Base-by-base conservation (phyloP, 1,140 invertebrate species). In the Drosophila orosa region DNA sequence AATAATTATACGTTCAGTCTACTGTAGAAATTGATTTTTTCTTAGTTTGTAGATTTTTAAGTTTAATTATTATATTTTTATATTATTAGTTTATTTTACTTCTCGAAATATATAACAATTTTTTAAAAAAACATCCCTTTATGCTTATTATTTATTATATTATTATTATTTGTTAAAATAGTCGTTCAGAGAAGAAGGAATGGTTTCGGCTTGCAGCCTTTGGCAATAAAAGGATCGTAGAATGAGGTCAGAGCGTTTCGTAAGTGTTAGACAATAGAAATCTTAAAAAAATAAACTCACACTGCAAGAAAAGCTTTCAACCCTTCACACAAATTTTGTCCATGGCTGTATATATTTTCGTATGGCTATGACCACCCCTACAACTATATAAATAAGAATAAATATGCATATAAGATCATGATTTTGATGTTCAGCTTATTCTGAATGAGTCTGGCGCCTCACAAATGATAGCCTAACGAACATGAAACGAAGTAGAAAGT, bases 101-200 rank as follows among this genome's bases (percentile, higher is more conserved):
- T 78, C 79, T 77, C 67, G 60, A 86, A 87, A 87, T 83, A 87
- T 87, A 87, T 87, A 87, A 86, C 83, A 87, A 76, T 82, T 86
- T 82, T 74, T 61, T 56, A 73, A 76, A 76, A 82, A 62, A 78
- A 72, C 27, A 65, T 17, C 33, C 19, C 0, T 29, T 35, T 42
- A 65, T 42, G 35, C 22, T 56, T 68, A 42, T 31, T 33, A 44
- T 80, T 72, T 50, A 31, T 42, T 37, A 37, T 39, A 37, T 39
- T 37, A 3, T 39, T 33, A 50, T 37, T 40, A 29, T 57, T 29
- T 4, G 12, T 65, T 45, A 9, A 5, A 31, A 15, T 29, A 25
- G 12, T 19, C 29, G 29, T 37, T 1, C 17, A 55, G 15, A 57
- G 3, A 22, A 29, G 57, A 63, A 13, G 24, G 44, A 17, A 65